A percentile compares a stretch with the other conserved stretches of the same genome.
Evolutionary conservation across 2,113 vertebrate species (phyloP).

Genomic region (Perognathus longimembris): DNA sequence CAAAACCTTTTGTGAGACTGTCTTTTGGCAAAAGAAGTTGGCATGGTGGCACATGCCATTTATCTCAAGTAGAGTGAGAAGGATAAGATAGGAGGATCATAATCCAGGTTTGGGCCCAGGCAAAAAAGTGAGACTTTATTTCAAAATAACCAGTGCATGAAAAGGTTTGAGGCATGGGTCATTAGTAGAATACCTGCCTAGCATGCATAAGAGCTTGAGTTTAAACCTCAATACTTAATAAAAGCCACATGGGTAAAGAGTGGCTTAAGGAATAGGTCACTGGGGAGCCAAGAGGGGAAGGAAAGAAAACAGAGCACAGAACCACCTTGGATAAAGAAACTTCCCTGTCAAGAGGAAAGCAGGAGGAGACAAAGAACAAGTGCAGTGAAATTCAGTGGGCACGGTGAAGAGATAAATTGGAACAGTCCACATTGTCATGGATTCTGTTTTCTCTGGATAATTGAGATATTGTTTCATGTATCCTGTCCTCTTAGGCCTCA

Average conservation of each 20-base stretch:
- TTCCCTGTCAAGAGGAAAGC: background rate
- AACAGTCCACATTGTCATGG: background rate
- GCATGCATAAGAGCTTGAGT: too few species aligned
- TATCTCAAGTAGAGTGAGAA: too few species aligned
- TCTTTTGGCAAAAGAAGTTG: too few species aligned
- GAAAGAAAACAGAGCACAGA: background rate
- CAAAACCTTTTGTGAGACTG: too few species aligned
- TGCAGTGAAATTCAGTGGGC: background rate
- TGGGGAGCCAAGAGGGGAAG: background rate
- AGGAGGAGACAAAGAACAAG: background rate
- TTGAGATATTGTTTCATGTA: background rate
- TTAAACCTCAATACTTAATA: too few species aligned
- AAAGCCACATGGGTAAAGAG: background rate
- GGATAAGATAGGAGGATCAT: too few species aligned
- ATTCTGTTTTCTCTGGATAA: background rate
- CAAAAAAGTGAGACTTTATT: too few species aligned
- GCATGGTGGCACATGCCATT: too few species aligned
- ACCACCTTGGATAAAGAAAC: background rate
- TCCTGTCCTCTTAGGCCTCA: background rate
- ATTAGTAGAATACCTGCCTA: too few species aligned
- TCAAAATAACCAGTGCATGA: too few species aligned
- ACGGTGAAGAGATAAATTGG: background rate
- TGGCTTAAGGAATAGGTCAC: background rate
- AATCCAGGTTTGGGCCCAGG: too few species aligned
- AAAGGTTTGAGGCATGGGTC: too few species aligned